phyloP scores from a whole-genome alignment of 2,113 vertebrate species.

The Nyctibius bracteatus region DNA sequence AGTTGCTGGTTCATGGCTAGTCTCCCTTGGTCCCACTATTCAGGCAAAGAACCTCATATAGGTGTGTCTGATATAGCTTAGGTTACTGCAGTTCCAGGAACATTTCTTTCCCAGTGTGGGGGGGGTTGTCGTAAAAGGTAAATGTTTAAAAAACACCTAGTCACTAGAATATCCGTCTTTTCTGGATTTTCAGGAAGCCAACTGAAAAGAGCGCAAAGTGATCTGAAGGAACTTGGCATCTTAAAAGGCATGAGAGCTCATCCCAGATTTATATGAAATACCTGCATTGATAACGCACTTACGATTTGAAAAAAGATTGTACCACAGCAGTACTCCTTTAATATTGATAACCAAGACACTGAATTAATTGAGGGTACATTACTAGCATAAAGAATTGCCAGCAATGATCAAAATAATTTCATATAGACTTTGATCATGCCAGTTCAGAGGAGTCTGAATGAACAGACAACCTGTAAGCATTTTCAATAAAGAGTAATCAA shows the following conservation, averaged over 20 bases:
- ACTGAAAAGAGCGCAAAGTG: not conserved
- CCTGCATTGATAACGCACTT: not conserved
- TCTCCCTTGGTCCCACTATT: not conserved
- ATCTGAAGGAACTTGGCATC: not conserved
- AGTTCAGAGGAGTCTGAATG: not conserved
- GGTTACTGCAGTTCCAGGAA: not conserved
- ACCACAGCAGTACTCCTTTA: not conserved
- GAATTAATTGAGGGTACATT: not conserved
- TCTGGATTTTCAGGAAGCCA: not conserved
- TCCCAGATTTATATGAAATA: not conserved
- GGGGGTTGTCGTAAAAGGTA: not conserved
- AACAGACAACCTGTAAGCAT: not conserved
- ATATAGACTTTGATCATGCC: not conserved
- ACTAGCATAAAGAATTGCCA: not conserved
- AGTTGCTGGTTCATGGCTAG: not conserved
- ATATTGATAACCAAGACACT: not conserved
- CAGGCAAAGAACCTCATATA: not conserved
- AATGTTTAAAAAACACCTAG: not conserved
- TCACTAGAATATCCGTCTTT: not conserved
- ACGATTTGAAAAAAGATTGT: not conserved
- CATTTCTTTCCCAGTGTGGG: not conserved
- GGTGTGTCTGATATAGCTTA: not conserved
- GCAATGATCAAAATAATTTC: not conserved
- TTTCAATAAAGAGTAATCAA: not conserved
- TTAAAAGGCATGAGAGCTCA: not conserved